A percentile compares a stretch with the other conserved stretches of the same genome.
phyloP scores from a whole-genome alignment of 2,888 invertebrate species.

The Hoplodrina blanda region DNA sequence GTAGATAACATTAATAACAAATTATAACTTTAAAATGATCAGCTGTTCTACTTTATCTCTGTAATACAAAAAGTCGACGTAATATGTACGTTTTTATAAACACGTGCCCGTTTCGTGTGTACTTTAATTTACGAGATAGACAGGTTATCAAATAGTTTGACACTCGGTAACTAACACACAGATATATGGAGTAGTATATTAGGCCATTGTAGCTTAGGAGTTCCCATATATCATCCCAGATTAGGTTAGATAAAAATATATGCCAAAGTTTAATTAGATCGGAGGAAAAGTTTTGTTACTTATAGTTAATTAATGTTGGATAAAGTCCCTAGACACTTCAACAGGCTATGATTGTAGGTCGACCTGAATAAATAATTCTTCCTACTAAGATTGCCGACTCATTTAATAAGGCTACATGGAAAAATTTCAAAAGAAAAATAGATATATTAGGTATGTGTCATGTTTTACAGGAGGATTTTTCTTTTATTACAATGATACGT shows the following conservation, averaged over 20 bases:
- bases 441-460: too few species aligned
- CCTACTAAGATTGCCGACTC: not conserved
- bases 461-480: too few species aligned
- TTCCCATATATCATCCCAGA: not conserved
- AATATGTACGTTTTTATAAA: slow-evolving; percentile 21
- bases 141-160: slow-evolving; percentile 45
- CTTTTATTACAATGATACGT: too few species aligned
- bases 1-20: not conserved
- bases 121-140: slow-evolving; percentile 33
- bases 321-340: slow-evolving; percentile 22
- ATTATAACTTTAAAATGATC: slow-evolving; percentile 19
- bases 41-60: slow-evolving; percentile 42
- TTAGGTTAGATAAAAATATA: not conserved
- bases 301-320: not conserved
- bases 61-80: not conserved
- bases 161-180: not conserved
- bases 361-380: not conserved
- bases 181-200: not conserved
- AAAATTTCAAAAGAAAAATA: not conserved
- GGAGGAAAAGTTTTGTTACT: not conserved
- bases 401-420: too few species aligned
- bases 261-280: not conserved
- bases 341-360: not conserved
- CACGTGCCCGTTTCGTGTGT: slow-evolving; percentile 36
- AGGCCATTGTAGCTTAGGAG: not conserved